Evolutionary conservation across 2,888 invertebrate species (phyloP).

Genomic region (Chorisops tibialis): DNA sequence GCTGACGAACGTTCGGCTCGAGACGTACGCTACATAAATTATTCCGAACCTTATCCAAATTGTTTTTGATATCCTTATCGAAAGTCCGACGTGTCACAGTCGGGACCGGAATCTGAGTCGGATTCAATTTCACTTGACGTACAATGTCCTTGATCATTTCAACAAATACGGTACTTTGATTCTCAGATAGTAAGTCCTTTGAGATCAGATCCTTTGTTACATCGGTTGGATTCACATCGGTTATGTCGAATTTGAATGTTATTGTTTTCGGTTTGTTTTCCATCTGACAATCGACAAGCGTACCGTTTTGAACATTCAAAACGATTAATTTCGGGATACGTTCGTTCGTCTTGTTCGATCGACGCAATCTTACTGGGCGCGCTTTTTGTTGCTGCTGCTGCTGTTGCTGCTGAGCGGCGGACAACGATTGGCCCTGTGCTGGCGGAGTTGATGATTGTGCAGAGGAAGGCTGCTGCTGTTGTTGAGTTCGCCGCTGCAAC

Average conservation of each 20-base stretch:
- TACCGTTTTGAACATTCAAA: conserved; percentile 53
- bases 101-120: conserved; percentile 66
- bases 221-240: conserved; percentile 84
- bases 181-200: conserved; percentile 72
- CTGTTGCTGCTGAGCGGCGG: too few relatives aligned
- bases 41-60: conserved; percentile 48
- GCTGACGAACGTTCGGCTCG: conserved; percentile 49
- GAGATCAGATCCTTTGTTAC: conserved; percentile 87
- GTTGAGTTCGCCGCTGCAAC: too few relatives aligned
- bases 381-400: conserved; percentile 22
- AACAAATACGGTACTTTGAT: conserved; percentile 74
- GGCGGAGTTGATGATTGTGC: conserved; percentile 9
- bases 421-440: conserved; percentile 18
- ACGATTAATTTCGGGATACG: conserved; percentile 50
- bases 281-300: conserved; percentile 89
- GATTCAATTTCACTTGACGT: conserved; percentile 74
- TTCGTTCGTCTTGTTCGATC: conserved; percentile 46
- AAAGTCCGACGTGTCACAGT: conserved; percentile 48
- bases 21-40: conserved; percentile 47
- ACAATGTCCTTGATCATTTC: conserved; percentile 85
- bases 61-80: conserved; percentile 52
- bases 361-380: conserved; percentile 37
- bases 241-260: conserved; percentile 90
- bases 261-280: conserved; percentile 93
- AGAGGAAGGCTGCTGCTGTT: neutral